Base-by-base conservation (phyloP, 1,140 invertebrate species). In the Rhopalosiphum maidis region DNA sequence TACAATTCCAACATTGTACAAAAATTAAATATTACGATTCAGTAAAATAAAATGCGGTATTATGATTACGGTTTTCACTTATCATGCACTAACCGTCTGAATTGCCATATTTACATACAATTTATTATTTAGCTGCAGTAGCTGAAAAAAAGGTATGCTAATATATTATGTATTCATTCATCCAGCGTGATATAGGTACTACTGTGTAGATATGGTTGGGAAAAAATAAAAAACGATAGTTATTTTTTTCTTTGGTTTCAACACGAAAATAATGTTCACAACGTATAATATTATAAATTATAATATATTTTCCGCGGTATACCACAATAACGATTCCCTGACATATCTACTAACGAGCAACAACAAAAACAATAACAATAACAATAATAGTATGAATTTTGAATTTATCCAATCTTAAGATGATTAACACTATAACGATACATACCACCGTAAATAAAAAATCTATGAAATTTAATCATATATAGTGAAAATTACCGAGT, bases 171-270 rank as follows among this genome's bases (percentile, higher is more conserved):
- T 2, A 77, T 18, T 77, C 60, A 77, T 77, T 77, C n/a, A 77
- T 77, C 15, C 30, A n/a, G 30, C 30, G 60, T 77, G 60, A 68
- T 77, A 68, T 77, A 35, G 60, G 60, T n/a, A 15, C 60, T 77
- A 18, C 60, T 77, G 60, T n/a, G 30, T 35, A 77, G 30, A 77
- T 18, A 77, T n/a, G 30, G 9, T 60, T 15, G 60, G 15, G 18
- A 77, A 77, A 68, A 68, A 68, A 68, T n/a, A n/a, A n/a, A 68
- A 30, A 68, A 68, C 60, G 60, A 68, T 68, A n/a, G 60, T n/a
- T 68, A 68, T n/a, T 77, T 77, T 68, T 77, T 77, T n/a, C 60
- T 18, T n/a, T 1, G 15, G 60, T 77, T 77, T 77, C 60, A 77
- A 77, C 60, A 68, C 60, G 30, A 77, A 77, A 68, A 68, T 68